Evolutionary conservation across 2,113 vertebrate species (phyloP), one percentile per base, ranked within the genome.

Genomic region (Cyrtonyx montezumae): DNA sequence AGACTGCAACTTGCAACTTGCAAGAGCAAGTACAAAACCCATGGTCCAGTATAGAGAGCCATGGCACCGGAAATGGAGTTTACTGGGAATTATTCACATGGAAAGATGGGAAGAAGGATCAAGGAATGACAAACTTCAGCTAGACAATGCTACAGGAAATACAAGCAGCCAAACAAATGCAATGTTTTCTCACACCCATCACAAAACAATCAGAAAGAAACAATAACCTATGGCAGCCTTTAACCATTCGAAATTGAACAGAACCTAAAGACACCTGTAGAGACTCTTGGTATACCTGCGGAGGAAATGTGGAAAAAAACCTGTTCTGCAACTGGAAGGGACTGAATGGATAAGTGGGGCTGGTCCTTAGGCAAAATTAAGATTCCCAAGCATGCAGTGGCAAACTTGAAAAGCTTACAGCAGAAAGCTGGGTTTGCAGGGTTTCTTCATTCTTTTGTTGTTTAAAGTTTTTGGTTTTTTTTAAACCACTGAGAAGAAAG

Each of bases 341-440:
- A 7, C 19, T 70, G 42, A 66, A 63, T 5, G 4, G 19, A 74
- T 37, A 75, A 67, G 16, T 19, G 48, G 9, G 11, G 12, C 4
- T 11, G 49, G 0, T 37, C 14, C 32, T 37, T n/a, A 79, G n/a
- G 19, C 25, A 92, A 94, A 81, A 82, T 48, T n/a, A 79, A 21
- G 7, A 7, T 18, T 65, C 8, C 26, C 7, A 4, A 15, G 21
- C 53, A 15, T 21, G 4, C 3, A 81, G 84, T 8, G 3, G 36
- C 13, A 88, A 88, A 59, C 4, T 6, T 53, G 18, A 66, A 79
- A 88, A 84, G 34, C 32, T 16, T 19, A 45, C 49, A 49, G 71
- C 5, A 32, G 34, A 2, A 3, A 1, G 0, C 3, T 46, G 17
- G 19, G 74, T 51, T 37, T 36, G 25, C 36, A 40, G 37, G 16